These are phyloP conservation scores for Adelges cooleyi DNA, from an alignment of 1,140 invertebrate genomes.

Conservation along the genomic window DNA sequence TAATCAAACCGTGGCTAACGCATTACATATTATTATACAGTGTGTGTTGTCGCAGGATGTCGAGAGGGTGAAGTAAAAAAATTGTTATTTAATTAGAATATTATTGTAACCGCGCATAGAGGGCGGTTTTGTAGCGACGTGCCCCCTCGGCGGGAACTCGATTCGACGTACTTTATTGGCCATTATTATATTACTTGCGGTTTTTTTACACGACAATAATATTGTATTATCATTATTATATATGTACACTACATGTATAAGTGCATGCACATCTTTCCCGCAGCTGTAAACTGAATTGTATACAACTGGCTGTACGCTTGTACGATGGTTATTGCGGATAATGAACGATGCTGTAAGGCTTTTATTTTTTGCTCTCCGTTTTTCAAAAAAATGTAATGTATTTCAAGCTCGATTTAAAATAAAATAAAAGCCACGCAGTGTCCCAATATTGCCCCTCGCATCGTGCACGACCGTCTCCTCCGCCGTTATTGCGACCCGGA, in stretches of 20 bases:
- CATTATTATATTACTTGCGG: not conserved
- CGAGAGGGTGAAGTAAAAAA: slow-evolving; percentile 4
- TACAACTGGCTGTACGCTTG: not conserved
- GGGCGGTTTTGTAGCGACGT: not conserved
- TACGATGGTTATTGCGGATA: not conserved
- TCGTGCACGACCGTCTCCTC: not conserved
- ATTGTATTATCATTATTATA: no score
- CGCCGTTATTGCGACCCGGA: not conserved
- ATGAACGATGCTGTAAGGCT: not conserved
- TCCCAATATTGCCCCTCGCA: not conserved
- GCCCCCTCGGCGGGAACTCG: not conserved
- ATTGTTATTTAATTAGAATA: slow-evolving; percentile 26
- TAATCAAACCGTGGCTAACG: slow-evolving; percentile 4
- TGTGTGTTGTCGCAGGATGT: not conserved
- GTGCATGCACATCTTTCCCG: not conserved
- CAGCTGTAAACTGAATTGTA: not conserved
- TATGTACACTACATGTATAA: not conserved
- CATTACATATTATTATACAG: not conserved
- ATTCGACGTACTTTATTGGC: slow-evolving; percentile 8
- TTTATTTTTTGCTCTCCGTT: not conserved
- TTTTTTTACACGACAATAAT: no score
- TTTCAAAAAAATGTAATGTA: slow-evolving; percentile 5
- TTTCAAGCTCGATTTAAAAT: slow-evolving; percentile 26
- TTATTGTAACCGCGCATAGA: slow-evolving; percentile 23
- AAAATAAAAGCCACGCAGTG: not conserved